phyloP scores from a whole-genome alignment of 2,797 vertebrate species.

The Triplophysa yarkandensis region DNA sequence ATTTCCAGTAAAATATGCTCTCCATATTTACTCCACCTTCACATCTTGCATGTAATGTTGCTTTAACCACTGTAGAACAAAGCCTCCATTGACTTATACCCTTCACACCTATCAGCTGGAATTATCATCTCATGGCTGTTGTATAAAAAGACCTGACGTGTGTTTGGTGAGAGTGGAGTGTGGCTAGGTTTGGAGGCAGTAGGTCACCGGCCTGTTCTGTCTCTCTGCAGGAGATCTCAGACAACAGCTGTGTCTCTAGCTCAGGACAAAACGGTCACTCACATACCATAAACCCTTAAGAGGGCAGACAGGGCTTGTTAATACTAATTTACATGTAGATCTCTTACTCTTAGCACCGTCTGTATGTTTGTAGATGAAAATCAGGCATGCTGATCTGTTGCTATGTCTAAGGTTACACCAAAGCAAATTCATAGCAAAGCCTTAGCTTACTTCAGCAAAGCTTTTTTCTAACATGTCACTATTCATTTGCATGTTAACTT shows the following conservation, averaged over 20 bases:
- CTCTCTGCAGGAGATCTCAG: constrained; percentile 24
- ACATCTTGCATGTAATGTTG: too few relatives aligned
- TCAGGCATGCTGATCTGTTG: constrained; percentile 22
- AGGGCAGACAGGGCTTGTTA: constrained; percentile 54
- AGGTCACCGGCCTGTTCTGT: not conserved
- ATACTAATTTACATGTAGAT: constrained; percentile 63
- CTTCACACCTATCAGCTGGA: not conserved
- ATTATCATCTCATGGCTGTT: too few relatives aligned
- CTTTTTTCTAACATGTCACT: too few relatives aligned
- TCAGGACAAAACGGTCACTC: constrained; percentile 21
- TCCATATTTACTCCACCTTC: too few relatives aligned
- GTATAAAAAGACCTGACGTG: too few relatives aligned
- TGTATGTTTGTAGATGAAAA: constrained; percentile 4
- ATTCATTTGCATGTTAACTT: not conserved
- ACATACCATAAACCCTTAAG: constrained; percentile 56
- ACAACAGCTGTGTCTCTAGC: constrained; percentile 21
- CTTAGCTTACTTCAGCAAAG: not conserved
- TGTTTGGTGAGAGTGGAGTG: not conserved
- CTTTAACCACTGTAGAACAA: not conserved
- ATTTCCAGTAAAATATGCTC: too few relatives aligned
- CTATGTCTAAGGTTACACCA: constrained; percentile 17
- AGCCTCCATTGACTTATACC: not conserved
- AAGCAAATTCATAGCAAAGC: not conserved
- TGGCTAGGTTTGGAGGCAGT: not conserved
- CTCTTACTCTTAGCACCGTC: constrained; percentile 39